These are phyloP conservation scores for Coccyzus lansbergi DNA, from an alignment of 2,797 vertebrate genomes.

Conservation along the genomic window DNA sequence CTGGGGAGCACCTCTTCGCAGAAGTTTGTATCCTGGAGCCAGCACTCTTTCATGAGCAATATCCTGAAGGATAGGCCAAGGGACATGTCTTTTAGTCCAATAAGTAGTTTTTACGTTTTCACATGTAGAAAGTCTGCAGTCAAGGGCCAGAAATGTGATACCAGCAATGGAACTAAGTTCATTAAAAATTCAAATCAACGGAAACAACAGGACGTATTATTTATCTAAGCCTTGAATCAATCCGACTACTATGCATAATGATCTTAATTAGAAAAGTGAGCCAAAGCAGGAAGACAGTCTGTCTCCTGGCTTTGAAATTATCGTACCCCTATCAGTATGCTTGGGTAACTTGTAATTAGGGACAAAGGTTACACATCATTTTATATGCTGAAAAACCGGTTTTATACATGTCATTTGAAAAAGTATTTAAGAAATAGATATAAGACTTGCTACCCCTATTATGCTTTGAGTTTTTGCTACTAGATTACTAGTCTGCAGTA, in stretches of 20 bases:
- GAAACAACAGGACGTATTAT: constrained; percentile 61
- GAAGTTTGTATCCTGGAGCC: constrained; percentile 29
- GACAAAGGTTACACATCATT: constrained; percentile 72
- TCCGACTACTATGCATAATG: constrained; percentile 54
- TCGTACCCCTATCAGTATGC: constrained; percentile 62
- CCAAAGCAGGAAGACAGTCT: constrained; percentile 58
- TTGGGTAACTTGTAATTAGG: constrained; percentile 68
- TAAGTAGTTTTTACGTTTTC: constrained; percentile 17
- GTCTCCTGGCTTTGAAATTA: constrained; percentile 63
- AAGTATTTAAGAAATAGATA: constrained; percentile 45
- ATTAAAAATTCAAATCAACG: constrained; percentile 64
- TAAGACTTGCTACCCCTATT: not conserved
- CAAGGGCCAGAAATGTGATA: constrained; percentile 25
- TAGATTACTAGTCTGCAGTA: not conserved
- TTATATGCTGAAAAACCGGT: constrained; percentile 67
- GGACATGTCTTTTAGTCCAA: constrained; percentile 16
- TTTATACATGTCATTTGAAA: constrained; percentile 20
- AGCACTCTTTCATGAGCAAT: not conserved
- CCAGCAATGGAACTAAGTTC: constrained; percentile 35
- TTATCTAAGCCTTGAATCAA: constrained; percentile 68
- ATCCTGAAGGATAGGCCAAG: constrained; percentile 6
- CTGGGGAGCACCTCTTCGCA: not conserved
- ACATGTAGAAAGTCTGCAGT: constrained; percentile 7
- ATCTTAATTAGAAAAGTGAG: constrained; percentile 69
- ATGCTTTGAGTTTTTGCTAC: not conserved